These are phyloP conservation scores for Oriolus oriolus DNA, from an alignment of 2,113 vertebrate genomes.

Conservation along the genomic window DNA sequence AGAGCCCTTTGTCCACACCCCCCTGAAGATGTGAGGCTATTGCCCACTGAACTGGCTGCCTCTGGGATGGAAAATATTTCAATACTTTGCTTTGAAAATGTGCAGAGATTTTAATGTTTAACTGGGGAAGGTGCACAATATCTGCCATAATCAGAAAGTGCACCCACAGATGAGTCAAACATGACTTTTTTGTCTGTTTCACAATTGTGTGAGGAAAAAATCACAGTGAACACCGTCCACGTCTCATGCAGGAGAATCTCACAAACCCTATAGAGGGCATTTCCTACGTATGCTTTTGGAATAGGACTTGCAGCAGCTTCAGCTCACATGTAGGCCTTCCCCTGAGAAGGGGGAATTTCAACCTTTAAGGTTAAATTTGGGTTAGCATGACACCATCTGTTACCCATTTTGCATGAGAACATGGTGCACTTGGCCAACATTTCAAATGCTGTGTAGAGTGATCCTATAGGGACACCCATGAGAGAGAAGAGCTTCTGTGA, in stretches of 20 bases:
- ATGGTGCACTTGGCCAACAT: not conserved
- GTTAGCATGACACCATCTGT: not conserved
- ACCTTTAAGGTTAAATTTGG: not conserved
- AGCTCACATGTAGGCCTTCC: rapidly evolving
- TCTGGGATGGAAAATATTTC: not conserved
- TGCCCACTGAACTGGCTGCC: not conserved
- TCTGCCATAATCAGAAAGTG: not conserved
- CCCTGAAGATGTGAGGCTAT: not conserved
- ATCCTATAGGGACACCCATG: not conserved
- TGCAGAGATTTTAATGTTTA: not conserved
- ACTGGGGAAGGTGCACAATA: not conserved
- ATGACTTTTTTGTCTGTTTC: not conserved
- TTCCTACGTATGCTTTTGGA: not conserved
- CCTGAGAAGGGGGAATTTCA: rapidly evolving
- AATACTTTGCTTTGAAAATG: not conserved
- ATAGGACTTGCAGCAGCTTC: not conserved
- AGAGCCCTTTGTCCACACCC: not conserved
- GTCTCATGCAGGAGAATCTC: not conserved
- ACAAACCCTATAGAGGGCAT: rapidly evolving
- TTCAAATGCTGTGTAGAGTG: not conserved
- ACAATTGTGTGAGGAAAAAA: not conserved
- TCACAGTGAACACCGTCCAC: rapidly evolving
- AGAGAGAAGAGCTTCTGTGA: not conserved
- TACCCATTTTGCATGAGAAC: not conserved
- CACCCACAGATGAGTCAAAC: not conserved